Percentiles rank a stretch among this genome's conserved stretches.
Conservation (phyloP, 1,140 invertebrate genomes). For the Oppia nitens region DNA sequence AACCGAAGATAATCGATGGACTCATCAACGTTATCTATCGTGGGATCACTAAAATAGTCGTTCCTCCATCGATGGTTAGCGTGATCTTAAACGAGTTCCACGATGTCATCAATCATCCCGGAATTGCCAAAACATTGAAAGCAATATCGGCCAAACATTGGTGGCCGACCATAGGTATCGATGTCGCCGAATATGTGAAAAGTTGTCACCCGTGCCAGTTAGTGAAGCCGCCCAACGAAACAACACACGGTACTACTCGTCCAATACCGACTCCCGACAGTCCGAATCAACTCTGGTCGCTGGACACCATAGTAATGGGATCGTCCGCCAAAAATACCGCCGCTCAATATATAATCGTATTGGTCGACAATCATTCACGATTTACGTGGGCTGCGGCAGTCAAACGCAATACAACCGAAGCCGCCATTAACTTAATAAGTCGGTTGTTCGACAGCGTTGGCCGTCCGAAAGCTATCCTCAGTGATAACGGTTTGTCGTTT, state of each 20-base stretch:
- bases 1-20: too few species aligned
- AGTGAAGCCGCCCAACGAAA: neutral
- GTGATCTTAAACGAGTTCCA: too few species aligned
- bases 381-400: slow-evolving; percentile 17
- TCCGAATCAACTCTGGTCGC: neutral
- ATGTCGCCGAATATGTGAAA: neutral
- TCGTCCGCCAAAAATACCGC: neutral
- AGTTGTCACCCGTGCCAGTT: neutral
- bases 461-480: slow-evolving; percentile 27
- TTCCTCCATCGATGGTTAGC: too few species aligned
- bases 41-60: too few species aligned
- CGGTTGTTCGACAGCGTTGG: slow-evolving; percentile 26
- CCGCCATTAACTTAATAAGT: slow-evolving; percentile 23
- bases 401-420: slow-evolving; percentile 23
- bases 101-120: too few species aligned
- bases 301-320: neutral
- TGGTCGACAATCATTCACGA: neutral
- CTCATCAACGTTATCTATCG: too few species aligned
- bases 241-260: neutral
- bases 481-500: slow-evolving; percentile 30
- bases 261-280: neutral
- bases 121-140: neutral
- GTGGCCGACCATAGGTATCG: neutral
- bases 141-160: too few species aligned
- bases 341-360: slow-evolving; percentile 4